Evolutionary conservation across 2,797 vertebrate genomes (phyloP), one percentile per base, ranked within the genome.

Genomic region (Rhinoraja longicauda): DNA sequence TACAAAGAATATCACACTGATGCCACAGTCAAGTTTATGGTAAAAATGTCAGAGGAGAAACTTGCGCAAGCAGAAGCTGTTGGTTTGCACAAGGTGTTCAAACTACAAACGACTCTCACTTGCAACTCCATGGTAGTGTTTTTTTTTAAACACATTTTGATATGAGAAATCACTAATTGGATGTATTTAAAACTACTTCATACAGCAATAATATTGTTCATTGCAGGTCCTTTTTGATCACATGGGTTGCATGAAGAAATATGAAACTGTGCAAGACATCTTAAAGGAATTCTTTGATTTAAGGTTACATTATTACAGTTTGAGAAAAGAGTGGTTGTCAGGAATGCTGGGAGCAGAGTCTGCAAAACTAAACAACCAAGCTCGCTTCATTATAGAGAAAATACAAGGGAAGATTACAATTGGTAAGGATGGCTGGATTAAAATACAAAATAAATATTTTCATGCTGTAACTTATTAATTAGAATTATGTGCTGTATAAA

Each of bases 1-100:
- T 99, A 99, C 91, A 99, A 99, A 94, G 99, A 99, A 93, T 99
- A 99, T 94, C 99, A 99, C 95, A 99, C 99, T 12, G 99, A 99
- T 93, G 96, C 97, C 1, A 99, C 99, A 59, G 99, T 99, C 94
- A 99, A 99, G 96, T 99, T 99, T 94, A 96, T 99, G 94, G 98
- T 99, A 75, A 98, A 99, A 94, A 98, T 99, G 98, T 98, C 97
- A 1, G 98, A 99, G 96, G 99, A 99, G 95, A 99, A 99, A 93
- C 97, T 99, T 94, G 96, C 97, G 72, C 98, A 99, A 95, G 99
- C 99, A 15, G 99, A 99, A 96, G 97, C 98, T 67, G 98, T 96
- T 13, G 99, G 99, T 29, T 96, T 99, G 81, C 99, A 99, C 96
- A 99, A 99, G 96, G 98, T 99, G 94, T 99, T 99, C 95, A 99